Base-by-base conservation (phyloP, 2,797 vertebrate genomes). In the Enteromius afrohamiltoni region DNA sequence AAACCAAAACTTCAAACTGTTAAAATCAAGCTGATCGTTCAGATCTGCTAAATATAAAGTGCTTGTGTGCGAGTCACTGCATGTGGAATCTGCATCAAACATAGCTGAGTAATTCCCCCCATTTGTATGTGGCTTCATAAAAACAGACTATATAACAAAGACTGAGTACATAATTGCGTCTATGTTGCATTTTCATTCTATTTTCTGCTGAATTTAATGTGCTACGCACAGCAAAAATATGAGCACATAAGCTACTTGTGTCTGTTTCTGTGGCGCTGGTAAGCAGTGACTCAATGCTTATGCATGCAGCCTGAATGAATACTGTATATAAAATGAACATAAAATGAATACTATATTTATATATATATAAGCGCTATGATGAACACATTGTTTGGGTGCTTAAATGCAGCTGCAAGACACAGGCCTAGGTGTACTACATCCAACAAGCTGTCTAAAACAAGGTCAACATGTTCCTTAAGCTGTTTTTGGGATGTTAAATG, bases 381-480 rank as follows among this genome's bases (percentile, higher is more conserved):
- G 3, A 70, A 26, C 68, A 45, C 7, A n/a, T 37, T 29, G 14
- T 42, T 29, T 19, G 49, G 9, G 19, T 74, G 71, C 40, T 47
- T 16, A 29, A 71, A 71, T 71, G 42, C 3, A 71, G 23, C 47
- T 71, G 42, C 7, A 26, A 71, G 42, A 71, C 8, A 51, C 69
- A 17, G 3, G 42, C 23, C 69, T 51, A 19, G 21, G 19, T 69
- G 10, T 13, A 71, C n/a, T 23, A 70, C n/a, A 19, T 74, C 45
- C 14, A 73, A 37, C 23, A 68, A 73, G 45, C 26, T 37, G 34
- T 62, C 55, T 77, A 42, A 60, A 42, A 45, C 37, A 77, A 60
- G 74, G 34, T 26, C 74, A 60, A 77, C 34, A 19, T 23, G 53
- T 42, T 9, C 8, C n/a, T 60, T n/a, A 42, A 55, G 34, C 14